Conservation (phyloP, 2,113 vertebrate species). For the Salvelinus namaycush region DNA sequence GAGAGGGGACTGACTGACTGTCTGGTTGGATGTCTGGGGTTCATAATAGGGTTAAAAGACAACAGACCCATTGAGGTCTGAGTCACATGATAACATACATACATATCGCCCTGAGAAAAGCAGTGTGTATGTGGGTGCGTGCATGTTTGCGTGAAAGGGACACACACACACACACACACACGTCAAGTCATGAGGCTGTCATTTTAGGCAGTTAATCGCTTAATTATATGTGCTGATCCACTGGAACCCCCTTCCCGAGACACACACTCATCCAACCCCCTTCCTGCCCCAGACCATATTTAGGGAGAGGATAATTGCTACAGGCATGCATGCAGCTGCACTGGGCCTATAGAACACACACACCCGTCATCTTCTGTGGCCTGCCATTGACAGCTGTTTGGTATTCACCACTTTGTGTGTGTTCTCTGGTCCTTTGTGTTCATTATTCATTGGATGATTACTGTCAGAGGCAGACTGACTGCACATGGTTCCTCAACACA, state of each 20-base stretch:
- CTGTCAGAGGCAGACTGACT: slow-evolving; percentile 52
- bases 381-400: slow-evolving; percentile 41
- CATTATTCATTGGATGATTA: slow-evolving; percentile 73
- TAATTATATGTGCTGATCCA: slow-evolving; percentile 47
- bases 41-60: slow-evolving; percentile 21
- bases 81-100: slow-evolving; percentile 57
- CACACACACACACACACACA: slow-evolving; percentile 37
- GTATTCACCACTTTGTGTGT: slow-evolving; percentile 44
- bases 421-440: slow-evolving; percentile 46
- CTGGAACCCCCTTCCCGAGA: background rate
- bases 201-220: slow-evolving; percentile 63
- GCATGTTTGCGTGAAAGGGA: background rate
- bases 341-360: slow-evolving; percentile 55
- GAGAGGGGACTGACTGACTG: background rate
- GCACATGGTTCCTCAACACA: slow-evolving; percentile 47
- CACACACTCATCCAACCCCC: slow-evolving; percentile 3
- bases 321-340: slow-evolving; percentile 74
- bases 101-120: slow-evolving; percentile 33
- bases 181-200: slow-evolving; percentile 46
- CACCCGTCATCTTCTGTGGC: slow-evolving; percentile 34
- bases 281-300: slow-evolving; percentile 46
- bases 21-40: background rate
- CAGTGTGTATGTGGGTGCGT: background rate
- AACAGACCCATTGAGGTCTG: slow-evolving; percentile 60
- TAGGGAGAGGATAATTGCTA: slow-evolving; percentile 62